A percentile compares a stretch with the other conserved stretches of the same genome.
phyloP scores from a whole-genome alignment of 2,888 invertebrate species.

The Rhodophaea formosa region DNA sequence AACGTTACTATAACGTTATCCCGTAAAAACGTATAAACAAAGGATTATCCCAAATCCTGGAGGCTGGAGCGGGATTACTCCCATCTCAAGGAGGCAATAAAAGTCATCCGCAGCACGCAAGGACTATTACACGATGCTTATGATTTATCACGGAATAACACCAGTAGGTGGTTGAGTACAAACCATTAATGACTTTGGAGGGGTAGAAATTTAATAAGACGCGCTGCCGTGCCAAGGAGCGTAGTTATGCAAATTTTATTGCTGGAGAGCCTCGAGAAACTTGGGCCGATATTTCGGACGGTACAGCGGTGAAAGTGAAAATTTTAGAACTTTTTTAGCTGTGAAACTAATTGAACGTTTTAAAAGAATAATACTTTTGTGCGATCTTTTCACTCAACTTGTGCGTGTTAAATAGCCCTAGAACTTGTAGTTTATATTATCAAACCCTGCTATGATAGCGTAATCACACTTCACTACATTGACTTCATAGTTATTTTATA shows the following conservation, averaged over 20 bases:
- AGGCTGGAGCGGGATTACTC: constrained; percentile 50
- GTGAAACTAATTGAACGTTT: too few species aligned
- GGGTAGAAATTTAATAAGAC: constrained; percentile 80
- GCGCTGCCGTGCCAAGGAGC: constrained; percentile 67
- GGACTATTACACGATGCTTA: constrained; percentile 57
- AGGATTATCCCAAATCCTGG: constrained; percentile 60
- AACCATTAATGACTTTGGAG: constrained; percentile 78
- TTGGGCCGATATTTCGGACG: constrained; percentile 32
- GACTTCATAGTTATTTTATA: too few species aligned
- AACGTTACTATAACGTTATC: constrained; percentile 27
- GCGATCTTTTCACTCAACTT: too few species aligned
- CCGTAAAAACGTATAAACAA: constrained; percentile 58
- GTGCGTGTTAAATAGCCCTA: too few species aligned
- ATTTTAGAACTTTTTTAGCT: not conserved
- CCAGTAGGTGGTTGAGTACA: constrained; percentile 75
- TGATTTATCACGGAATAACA: constrained; percentile 74
- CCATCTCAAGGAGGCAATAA: constrained; percentile 68
- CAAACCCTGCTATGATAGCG: too few species aligned
- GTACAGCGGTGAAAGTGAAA: constrained; percentile 7
- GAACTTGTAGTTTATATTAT: too few species aligned
- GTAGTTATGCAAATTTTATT: constrained; percentile 81
- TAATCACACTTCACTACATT: too few species aligned
- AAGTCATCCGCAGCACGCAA: constrained; percentile 52
- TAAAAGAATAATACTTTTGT: too few species aligned
- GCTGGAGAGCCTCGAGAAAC: constrained; percentile 64